Conservation (phyloP, 2,113 vertebrate genomes). For the Ivindomyrus marchei region DNA sequence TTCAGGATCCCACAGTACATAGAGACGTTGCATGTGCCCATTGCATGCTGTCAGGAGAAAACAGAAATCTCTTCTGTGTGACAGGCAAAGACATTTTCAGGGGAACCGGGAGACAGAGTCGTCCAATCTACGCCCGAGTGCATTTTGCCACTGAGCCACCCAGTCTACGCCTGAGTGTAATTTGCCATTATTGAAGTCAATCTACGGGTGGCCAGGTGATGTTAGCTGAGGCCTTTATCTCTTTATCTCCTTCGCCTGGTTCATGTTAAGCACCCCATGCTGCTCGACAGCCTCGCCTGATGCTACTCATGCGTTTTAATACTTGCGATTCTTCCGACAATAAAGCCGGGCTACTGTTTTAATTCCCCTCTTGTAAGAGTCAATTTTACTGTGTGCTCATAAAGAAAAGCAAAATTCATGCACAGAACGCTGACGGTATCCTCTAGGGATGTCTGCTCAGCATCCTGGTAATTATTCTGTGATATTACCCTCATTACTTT, state of each 20-base stretch:
- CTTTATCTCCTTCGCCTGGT: not conserved
- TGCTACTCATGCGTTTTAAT: constrained; percentile 52
- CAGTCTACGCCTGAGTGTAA: not conserved
- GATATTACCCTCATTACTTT: constrained; percentile 62
- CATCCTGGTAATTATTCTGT: constrained; percentile 59
- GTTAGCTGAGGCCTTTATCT: not conserved
- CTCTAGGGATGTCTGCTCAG: constrained; percentile 53
- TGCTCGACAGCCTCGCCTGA: not conserved
- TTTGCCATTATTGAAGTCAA: constrained; percentile 5
- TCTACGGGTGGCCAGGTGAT: not conserved
- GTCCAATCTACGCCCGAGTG: not conserved
- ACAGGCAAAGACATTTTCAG: constrained; percentile 11
- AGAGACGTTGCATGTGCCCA: not conserved
- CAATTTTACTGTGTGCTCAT: constrained; percentile 57
- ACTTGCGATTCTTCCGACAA: constrained; percentile 45
- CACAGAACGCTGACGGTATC: constrained; percentile 49
- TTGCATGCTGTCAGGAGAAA: not conserved
- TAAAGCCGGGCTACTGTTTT: constrained; percentile 51
- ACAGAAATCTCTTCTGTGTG: not conserved
- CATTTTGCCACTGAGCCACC: not conserved
- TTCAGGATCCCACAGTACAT: not conserved
- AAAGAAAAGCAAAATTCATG: constrained; percentile 63
- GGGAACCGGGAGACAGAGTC: not conserved
- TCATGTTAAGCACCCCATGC: not conserved
- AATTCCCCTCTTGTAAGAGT: constrained; percentile 43